These are phyloP conservation scores for Lysiphlebus fabarum DNA, from an alignment of 1,140 invertebrate species.

Conservation along the genomic window DNA sequence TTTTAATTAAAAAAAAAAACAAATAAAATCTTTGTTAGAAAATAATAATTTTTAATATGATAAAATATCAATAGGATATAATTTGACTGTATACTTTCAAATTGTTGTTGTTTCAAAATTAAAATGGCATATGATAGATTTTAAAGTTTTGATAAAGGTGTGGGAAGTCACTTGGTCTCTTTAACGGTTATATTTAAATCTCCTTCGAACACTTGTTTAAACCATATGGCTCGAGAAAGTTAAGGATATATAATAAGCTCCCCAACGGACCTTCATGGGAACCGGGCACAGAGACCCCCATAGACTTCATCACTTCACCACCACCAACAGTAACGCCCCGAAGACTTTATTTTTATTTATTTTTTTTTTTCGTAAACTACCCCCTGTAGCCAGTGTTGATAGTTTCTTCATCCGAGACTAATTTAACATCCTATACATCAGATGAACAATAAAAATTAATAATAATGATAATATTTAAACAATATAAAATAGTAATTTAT, in stretches of 20 bases:
- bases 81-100: too few species aligned
- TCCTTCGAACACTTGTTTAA: slow-evolving; percentile 45
- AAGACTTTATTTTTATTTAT: slow-evolving; percentile 34
- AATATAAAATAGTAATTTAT: slow-evolving; percentile 4
- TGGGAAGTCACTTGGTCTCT: slow-evolving; percentile 19
- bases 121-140: too few species aligned
- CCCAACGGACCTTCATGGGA: slow-evolving; percentile 57
- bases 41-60: too few species aligned
- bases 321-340: slow-evolving; percentile 26
- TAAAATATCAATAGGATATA: too few species aligned
- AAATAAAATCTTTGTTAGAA: too few species aligned
- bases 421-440: slow-evolving; percentile 38
- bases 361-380: slow-evolving; percentile 17
- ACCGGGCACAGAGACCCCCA: slow-evolving; percentile 37
- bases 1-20: too few species aligned
- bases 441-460: too few species aligned
- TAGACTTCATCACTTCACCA: too few species aligned
- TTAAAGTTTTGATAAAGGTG: too few species aligned
- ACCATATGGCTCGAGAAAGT: slow-evolving; percentile 46
- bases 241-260: slow-evolving; percentile 34
- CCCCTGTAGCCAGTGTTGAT: slow-evolving; percentile 38
- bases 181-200: slow-evolving; percentile 57
- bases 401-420: slow-evolving; percentile 43
- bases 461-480: too few species aligned
- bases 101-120: too few species aligned